Evolutionary conservation across 2,113 vertebrate species (phyloP).

Genomic region (Carettochelys insculpta): DNA sequence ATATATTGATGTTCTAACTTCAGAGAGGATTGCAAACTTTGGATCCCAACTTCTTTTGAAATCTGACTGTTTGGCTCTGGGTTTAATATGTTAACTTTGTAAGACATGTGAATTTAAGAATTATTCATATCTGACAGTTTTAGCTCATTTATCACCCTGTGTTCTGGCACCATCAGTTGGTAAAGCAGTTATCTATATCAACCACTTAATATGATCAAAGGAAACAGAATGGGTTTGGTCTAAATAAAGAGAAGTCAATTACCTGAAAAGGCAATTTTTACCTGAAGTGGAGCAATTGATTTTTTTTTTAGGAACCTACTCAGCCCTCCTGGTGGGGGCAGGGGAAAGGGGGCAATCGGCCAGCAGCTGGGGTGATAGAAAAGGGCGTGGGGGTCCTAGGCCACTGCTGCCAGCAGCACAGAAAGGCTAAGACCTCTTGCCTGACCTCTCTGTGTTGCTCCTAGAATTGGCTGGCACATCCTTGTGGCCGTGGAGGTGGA

Average conservation of each 20-base stretch:
- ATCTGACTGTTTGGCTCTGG: background rate
- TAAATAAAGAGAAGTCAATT: background rate
- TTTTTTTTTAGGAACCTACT: background rate
- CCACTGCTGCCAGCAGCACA: too few species aligned
- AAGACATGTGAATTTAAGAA: background rate
- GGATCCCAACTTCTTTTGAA: background rate
- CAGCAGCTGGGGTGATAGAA: too few species aligned
- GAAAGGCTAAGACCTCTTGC: too few species aligned
- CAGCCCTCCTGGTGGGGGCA: too few species aligned
- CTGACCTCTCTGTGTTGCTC: too few species aligned
- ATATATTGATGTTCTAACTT: accelerated
- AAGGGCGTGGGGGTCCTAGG: too few species aligned
- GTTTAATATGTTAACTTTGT: background rate
- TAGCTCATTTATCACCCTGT: background rate
- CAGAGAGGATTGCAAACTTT: background rate
- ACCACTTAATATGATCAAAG: background rate
- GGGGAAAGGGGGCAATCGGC: too few species aligned
- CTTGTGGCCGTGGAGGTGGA: too few species aligned
- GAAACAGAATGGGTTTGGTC: background rate
- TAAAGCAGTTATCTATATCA: background rate
- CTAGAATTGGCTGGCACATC: too few species aligned
- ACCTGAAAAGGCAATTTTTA: background rate
- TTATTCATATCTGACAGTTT: background rate
- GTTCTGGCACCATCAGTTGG: background rate
- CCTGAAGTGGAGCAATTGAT: background rate